Evolutionary conservation across 2,888 invertebrate species (phyloP), one percentile per base, ranked within the genome.

Genomic region (Candidula unifasciata): DNA sequence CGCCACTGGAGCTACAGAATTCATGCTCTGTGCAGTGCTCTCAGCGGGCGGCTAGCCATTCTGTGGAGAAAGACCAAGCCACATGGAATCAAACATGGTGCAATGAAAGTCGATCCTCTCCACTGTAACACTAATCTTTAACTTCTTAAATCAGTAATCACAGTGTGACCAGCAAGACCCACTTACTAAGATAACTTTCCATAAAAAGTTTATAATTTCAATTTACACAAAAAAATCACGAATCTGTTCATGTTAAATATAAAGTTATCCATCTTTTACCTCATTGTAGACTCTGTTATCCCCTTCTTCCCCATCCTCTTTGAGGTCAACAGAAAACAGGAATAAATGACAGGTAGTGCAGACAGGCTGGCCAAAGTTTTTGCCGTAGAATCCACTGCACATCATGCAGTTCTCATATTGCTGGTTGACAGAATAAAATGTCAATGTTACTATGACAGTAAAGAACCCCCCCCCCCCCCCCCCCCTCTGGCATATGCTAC

Each of bases 261-360:
- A 13, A 60, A 18, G n/a, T 24, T n/a, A 60, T 18, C 21, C n/a
- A 44, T 44, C 44, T 13, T n/a, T 44, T 73, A 73, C 73, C 78
- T 79, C 68, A 71, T 77, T 83, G 68, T 85, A 81, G 27, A 81
- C 91, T 57, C 87, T 87, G 77, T 90, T 91, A 27, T 90, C 88
- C 60, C 90, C 90, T 71, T 89, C 90, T 66, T 91, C 90, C 73
- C 89, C 91, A 80, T 92, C 93, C 82, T 93, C 94, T 64, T 91
- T 89, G 76, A 94, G 92, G 87, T 96, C 96, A 91, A 96, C 96
- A 0, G 97, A 97, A 92, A 97, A 98, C n/a, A 98, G 94, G 94
- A 98, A 98, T 71, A 97, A 95, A 93, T 98, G 98, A 91, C 98
- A 98, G 0, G 97, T 97, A 27, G 96, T 96, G 94, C 98, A 98